Evolutionary conservation across 2,888 invertebrate genomes (phyloP).

Genomic region (Agriopis aurantiaria): DNA sequence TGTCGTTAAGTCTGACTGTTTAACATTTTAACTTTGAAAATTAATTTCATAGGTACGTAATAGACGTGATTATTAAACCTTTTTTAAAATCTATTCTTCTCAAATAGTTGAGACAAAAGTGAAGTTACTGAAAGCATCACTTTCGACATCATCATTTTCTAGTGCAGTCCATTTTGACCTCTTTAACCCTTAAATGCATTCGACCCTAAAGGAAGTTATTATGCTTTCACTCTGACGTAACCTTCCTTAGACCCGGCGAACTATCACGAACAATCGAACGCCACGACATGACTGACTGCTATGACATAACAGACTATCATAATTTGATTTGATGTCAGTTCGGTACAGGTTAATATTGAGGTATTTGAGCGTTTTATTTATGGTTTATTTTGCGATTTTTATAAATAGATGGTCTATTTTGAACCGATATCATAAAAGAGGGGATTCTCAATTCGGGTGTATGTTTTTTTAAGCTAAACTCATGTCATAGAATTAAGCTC

Average conservation of each 20-base stretch:
- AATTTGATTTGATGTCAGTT: conserved; percentile 38
- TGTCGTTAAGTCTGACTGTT: too few relatives aligned
- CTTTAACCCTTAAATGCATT: conserved; percentile 21
- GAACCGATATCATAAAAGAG: background rate
- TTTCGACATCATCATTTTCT: background rate
- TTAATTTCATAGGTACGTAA: too few relatives aligned
- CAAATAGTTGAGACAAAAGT: too few relatives aligned
- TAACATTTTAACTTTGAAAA: too few relatives aligned
- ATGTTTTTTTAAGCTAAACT: too few relatives aligned
- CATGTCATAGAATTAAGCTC: too few relatives aligned
- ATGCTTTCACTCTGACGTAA: conserved; percentile 72
- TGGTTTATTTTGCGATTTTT: background rate
- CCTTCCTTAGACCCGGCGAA: conserved; percentile 75
- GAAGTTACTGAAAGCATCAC: background rate
- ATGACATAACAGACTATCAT: conserved; percentile 39
- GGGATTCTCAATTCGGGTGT: too few relatives aligned
- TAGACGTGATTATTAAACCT: too few relatives aligned
- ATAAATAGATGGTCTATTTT: background rate
- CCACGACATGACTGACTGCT: conserved; percentile 50
- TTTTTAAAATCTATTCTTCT: too few relatives aligned
- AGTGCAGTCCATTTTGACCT: background rate
- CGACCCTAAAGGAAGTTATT: conserved; percentile 12
- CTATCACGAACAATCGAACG: conserved; percentile 57
- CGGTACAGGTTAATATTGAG: background rate
- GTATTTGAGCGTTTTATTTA: background rate